Base-by-base conservation (phyloP, 1,140 invertebrate species). In the Plodia interpunctella region DNA sequence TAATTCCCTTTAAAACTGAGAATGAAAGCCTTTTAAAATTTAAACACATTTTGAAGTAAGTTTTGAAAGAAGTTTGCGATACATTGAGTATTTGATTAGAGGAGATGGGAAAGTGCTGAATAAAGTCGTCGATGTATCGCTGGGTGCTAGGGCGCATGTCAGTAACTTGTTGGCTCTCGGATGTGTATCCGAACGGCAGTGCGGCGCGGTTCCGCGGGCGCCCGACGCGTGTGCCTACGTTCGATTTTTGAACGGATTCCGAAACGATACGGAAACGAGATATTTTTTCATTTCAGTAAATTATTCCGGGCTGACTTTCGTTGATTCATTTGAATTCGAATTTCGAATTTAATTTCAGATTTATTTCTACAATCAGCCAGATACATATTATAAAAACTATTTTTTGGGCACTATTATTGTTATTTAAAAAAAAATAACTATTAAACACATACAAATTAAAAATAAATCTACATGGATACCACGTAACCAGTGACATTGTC, bases 81-180 rank as follows among this genome's bases (percentile, higher is more conserved):
- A 66, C 63, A 71, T 62, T 35, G 18, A 55, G 11, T 35, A 32
- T 28, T 53, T 15, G 38, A 17, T 55, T 59, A 18, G 51, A 30
- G 9, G 18, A 56, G 4, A 18, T 25, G 11, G 28, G 15, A 28
- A 19, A 19, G 30, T 60, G 55, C 15, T 28, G 51, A 60, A 52
- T 63, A 57, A 56, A 74, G 53, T 60, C 57, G 10, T 67, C 65
- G 54, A 66, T 61, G 67, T 58, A 70, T 66, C 53, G 72, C 21
- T 25, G 10, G 71, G 65, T 72, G 68, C 69, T 69, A 60, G 68
- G 62, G 85, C 85, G 85, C 85, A 88, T 88, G 85, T 77, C 85
- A 73, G 73, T 63, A 88, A 88, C 85, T 88, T 88, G 85, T 88
- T 88, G 85, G 83, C 81, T 74, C 68, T 67, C 64, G 53, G 71